These are phyloP conservation scores for Amyelois transitella DNA, from an alignment of 1,140 invertebrate species.

Conservation along the genomic window DNA sequence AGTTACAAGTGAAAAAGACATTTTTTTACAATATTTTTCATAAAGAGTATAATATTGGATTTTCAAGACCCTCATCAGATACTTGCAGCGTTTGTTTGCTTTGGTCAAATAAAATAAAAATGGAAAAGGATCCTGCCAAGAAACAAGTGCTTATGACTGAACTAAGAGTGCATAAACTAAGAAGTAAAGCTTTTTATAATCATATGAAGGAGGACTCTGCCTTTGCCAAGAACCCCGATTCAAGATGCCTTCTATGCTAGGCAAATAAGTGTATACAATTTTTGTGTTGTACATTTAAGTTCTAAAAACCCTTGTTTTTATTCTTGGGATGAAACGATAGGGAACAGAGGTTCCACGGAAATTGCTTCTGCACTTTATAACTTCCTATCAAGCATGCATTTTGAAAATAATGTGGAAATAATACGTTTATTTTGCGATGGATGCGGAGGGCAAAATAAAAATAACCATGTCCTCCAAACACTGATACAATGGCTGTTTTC, in stretches of 20 bases:
- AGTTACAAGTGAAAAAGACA: no score
- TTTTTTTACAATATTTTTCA: background rate
- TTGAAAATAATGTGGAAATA: background rate
- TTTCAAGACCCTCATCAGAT: background rate
- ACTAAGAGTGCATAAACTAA: no score
- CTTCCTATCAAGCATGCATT: background rate
- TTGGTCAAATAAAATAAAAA: no score
- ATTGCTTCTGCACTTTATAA: background rate
- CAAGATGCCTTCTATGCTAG: background rate
- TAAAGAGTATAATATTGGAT: no score
- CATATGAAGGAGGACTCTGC: background rate
- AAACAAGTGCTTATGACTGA: no score
- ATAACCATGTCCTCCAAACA: conserved; percentile 6
- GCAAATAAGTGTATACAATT: background rate
- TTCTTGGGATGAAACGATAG: no score
- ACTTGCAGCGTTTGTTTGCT: no score
- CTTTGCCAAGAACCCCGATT: background rate
- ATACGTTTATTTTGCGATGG: conserved; percentile 2
- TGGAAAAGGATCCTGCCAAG: no score
- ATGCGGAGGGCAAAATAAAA: conserved; percentile 13
- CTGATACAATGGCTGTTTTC: conserved; percentile 3
- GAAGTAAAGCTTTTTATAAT: no score
- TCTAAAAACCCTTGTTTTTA: no score
- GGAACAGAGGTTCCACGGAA: background rate
- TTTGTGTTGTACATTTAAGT: no score